phyloP scores from a whole-genome alignment of 2,888 invertebrate genomes.

The Lasioglossum oenotherae region DNA sequence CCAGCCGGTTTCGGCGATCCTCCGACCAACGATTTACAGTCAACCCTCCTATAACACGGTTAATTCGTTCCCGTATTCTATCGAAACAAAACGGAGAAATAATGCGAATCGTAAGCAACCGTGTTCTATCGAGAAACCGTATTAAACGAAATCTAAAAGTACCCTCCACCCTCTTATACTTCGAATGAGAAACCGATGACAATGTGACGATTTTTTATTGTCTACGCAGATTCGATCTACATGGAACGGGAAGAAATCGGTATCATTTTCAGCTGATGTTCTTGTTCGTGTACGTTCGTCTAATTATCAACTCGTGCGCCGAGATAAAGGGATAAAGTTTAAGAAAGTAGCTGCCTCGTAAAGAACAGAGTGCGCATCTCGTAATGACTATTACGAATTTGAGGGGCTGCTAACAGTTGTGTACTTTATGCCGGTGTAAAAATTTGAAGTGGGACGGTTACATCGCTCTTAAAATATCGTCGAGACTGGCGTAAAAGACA shows the following conservation, averaged over 20 bases:
- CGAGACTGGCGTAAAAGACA: neutral
- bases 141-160: neutral
- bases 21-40: constrained; percentile 29
- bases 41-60: neutral
- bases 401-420: neutral
- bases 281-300: neutral
- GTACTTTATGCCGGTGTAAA: neutral
- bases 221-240: no score
- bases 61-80: neutral
- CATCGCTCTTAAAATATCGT: neutral
- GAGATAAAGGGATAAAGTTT: neutral
- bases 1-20: constrained; percentile 26
- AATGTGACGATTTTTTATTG: neutral
- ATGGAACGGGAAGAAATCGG: neutral
- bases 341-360: neutral
- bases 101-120: neutral
- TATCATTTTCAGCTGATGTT: neutral
- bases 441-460: neutral
- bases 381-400: neutral
- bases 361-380: neutral
- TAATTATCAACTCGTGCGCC: neutral
- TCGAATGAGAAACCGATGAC: neutral
- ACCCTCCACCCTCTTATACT: neutral
- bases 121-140: neutral
- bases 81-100: no score